These are phyloP conservation scores for Serranochromis macrocephalus DNA, from an alignment of 2,113 vertebrate genomes.

Conservation along the genomic window DNA sequence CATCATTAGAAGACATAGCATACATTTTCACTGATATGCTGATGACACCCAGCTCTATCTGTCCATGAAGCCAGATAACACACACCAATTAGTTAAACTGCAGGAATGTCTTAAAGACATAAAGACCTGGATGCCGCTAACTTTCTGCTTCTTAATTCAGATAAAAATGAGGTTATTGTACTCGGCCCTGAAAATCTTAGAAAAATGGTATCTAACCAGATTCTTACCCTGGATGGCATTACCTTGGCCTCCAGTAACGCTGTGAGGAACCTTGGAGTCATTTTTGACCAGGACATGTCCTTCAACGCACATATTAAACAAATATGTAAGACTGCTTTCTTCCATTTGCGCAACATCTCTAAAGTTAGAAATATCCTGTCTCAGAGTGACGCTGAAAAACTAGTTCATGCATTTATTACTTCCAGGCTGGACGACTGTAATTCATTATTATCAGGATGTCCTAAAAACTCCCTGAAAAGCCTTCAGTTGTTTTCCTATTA, in stretches of 20 bases:
- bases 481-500: not conserved
- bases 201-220: too few relatives aligned
- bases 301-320: not conserved
- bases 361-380: not conserved
- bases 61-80: too few relatives aligned
- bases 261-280: not conserved
- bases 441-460: not conserved
- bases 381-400: not conserved
- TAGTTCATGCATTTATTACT: not conserved
- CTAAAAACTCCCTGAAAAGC: not conserved
- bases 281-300: not conserved
- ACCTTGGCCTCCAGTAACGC: too few relatives aligned
- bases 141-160: too few relatives aligned
- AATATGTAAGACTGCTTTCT: not conserved
- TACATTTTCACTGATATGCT: too few relatives aligned
- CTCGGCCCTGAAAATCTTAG: accelerated
- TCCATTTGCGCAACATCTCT: not conserved
- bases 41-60: too few relatives aligned
- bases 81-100: too few relatives aligned
- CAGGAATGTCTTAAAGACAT: too few relatives aligned
- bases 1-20: too few relatives aligned
- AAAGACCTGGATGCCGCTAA: too few relatives aligned
- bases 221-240: too few relatives aligned
- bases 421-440: not conserved
- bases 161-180: too few relatives aligned